Evolutionary conservation across 2,888 invertebrate species (phyloP), one percentile per base, ranked within the genome.

Genomic region (Oxycera nigricornis): DNA sequence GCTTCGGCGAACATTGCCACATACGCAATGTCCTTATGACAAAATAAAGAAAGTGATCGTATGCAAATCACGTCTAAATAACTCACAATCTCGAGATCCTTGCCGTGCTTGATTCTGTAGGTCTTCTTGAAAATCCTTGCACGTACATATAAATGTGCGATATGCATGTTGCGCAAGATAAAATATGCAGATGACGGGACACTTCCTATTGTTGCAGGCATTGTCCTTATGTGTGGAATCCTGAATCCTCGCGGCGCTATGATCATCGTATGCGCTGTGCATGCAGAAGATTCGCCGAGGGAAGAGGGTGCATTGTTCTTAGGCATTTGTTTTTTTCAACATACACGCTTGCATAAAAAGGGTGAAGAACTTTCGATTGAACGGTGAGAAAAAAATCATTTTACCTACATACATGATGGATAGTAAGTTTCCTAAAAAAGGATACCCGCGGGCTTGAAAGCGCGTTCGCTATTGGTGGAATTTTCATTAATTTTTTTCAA

Each of bases 151-250:
- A 46, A 11, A 14, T 39, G 17, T 46, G 3, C 35, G 6, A 35
- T 46, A 68, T 68, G 50, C 68, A 70, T 55, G 22, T 52, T 52
- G 30, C 55, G 70, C 70, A 22, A 52, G 70, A 70, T 70, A 55
- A 70, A 55, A 30, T 70, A 70, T 70, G 70, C 52, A 70, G 55
- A 70, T 70, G 70, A 70, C 26, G 55, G 70, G 70, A 70, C 55
- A 70, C 70, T 70, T 70, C 24, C 52, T 52, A 55, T 70, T 70
- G 70, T 70, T 70, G 55, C 7, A 24, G 30, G 70, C 70, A 70
- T 70, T 70, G 70, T 70, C 70, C 70, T 52, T 55, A 22, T 39
- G 11, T 28, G 41, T 20, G 28, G 70, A 55, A 52, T 70, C 70
- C 70, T 70, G 70, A 55, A 52, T 70, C 70, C 70, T 70, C 70